phyloP scores from a whole-genome alignment of 2,113 vertebrate species.

The Oostethus manadensis region DNA sequence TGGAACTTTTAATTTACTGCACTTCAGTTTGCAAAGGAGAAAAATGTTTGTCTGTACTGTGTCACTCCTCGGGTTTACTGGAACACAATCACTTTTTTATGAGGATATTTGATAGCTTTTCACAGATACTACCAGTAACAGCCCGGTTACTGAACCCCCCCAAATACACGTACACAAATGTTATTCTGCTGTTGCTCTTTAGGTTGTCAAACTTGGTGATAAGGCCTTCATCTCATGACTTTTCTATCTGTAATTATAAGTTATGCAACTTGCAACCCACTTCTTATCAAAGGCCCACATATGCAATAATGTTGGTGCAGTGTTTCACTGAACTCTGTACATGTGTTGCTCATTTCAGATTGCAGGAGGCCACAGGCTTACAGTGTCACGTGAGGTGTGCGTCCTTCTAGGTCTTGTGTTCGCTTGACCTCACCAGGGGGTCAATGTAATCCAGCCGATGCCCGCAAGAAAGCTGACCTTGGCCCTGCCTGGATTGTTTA shows the following conservation, averaged over 20 bases:
- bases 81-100: constrained; percentile 10
- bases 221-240: constrained; percentile 20
- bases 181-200: constrained; percentile 16
- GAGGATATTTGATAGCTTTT: constrained; percentile 15
- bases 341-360: constrained; percentile 18
- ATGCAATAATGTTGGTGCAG: constrained; percentile 2
- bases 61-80: neutral
- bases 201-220: constrained; percentile 6
- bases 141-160: constrained; percentile 18
- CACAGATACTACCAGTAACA: neutral
- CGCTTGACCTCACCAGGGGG: constrained; percentile 21
- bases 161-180: neutral
- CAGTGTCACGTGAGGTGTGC: constrained; percentile 4
- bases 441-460: constrained; percentile 16
- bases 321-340: constrained; percentile 33
- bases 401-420: constrained; percentile 21
- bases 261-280: constrained; percentile 26
- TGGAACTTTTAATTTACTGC: constrained; percentile 14
- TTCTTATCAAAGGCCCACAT: constrained; percentile 35
- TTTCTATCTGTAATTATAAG: constrained; percentile 31
- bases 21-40: neutral
- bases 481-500: constrained; percentile 12
- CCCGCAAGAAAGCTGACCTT: constrained; percentile 24
- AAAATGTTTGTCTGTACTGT: constrained; percentile 2
- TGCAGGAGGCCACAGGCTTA: constrained; percentile 26